Conservation (phyloP, 2,888 invertebrate genomes). For the Caradrina clavipalpis region DNA sequence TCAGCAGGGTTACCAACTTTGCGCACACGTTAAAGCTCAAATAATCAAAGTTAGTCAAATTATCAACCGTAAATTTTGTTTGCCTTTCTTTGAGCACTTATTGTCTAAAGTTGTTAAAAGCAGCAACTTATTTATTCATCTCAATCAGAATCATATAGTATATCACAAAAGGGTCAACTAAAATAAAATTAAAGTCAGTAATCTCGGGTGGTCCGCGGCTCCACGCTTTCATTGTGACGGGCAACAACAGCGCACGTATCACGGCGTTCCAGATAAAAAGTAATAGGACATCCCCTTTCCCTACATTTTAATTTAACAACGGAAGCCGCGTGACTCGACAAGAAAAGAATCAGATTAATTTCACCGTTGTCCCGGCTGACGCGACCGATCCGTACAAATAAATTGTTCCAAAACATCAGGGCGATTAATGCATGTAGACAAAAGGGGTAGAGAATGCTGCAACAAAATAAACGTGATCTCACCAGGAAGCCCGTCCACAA, state of each 20-base stretch:
- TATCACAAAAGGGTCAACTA: constrained; percentile 57
- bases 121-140: constrained; percentile 9
- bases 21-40: constrained; percentile 11
- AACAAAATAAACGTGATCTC: constrained; percentile 83
- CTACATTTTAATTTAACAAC: constrained; percentile 86
- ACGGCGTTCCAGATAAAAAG: constrained; percentile 72
- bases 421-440: constrained; percentile 76
- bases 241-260: constrained; percentile 68
- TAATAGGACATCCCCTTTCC: constrained; percentile 82
- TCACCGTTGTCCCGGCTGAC: constrained; percentile 74
- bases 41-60: constrained; percentile 1
- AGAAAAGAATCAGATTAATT: constrained; percentile 87
- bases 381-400: constrained; percentile 77
- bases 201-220: constrained; percentile 76
- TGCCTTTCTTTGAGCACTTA: neutral
- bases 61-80: constrained; percentile 4
- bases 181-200: constrained; percentile 68
- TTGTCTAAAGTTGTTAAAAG: constrained; percentile 28
- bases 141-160: constrained; percentile 37
- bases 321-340: constrained; percentile 88
- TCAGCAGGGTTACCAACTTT: constrained; percentile 13
- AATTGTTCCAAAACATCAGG: constrained; percentile 78
- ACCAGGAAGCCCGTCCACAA: constrained; percentile 81
- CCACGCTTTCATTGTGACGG: constrained; percentile 70
- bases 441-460: constrained; percentile 72